Evolutionary conservation across 1,140 invertebrate species (phyloP).

Genomic region (Bombus picipes): DNA sequence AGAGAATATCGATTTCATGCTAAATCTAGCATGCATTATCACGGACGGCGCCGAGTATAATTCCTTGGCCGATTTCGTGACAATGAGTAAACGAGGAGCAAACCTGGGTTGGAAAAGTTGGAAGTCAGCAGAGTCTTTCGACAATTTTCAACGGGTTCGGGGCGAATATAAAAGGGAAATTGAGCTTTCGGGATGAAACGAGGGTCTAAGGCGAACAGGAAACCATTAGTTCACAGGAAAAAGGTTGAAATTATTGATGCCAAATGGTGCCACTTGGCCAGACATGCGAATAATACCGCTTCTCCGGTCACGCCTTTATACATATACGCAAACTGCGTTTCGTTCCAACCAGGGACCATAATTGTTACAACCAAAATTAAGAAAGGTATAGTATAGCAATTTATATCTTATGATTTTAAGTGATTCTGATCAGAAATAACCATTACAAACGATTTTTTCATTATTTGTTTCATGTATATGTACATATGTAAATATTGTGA

Average conservation of each 20-base stretch:
- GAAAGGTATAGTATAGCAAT: neutral
- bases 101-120: neutral
- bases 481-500: too few relatives aligned
- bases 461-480: too few relatives aligned
- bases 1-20: slow-evolving; percentile 20
- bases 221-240: slow-evolving; percentile 40
- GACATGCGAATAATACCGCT: slow-evolving; percentile 27
- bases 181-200: slow-evolving; percentile 27
- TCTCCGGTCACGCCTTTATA: slow-evolving; percentile 15
- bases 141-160: slow-evolving; percentile 14
- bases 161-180: slow-evolving; percentile 38
- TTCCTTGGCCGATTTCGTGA: slow-evolving; percentile 16
- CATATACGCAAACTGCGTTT: neutral
- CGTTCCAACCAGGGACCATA: neutral
- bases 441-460: neutral
- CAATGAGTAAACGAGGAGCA: neutral
- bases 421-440: neutral
- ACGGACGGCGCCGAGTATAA: neutral
- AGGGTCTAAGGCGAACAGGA: slow-evolving; percentile 16
- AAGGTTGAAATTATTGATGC: slow-evolving; percentile 37
- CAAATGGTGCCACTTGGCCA: slow-evolving; percentile 18
- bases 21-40: slow-evolving; percentile 17
- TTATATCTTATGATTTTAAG: neutral
- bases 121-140: neutral
- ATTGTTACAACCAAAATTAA: neutral